phyloP scores from a whole-genome alignment of 2,888 invertebrate species.

The Drosophila flavopinicola region DNA sequence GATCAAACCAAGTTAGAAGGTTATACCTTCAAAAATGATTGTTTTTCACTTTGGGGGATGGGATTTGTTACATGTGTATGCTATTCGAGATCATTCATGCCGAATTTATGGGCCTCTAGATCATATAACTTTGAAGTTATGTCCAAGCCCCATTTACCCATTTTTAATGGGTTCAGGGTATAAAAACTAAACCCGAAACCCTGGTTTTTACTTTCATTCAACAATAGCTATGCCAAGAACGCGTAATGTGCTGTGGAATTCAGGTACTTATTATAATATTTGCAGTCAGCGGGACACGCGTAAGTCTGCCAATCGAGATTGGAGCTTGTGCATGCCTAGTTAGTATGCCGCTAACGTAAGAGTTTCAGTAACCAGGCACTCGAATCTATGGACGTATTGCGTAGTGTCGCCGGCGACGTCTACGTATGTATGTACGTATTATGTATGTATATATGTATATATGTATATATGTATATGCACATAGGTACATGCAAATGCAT shows the following conservation, averaged over 20 bases:
- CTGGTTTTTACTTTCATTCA: conserved; percentile 70
- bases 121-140: too few relatives aligned
- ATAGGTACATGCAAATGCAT: background rate
- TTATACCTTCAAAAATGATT: too few relatives aligned
- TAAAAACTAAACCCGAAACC: too few relatives aligned
- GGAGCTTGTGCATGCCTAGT: conserved; percentile 21
- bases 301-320: conserved; percentile 7
- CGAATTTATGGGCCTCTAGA: too few relatives aligned
- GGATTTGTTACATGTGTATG: too few relatives aligned
- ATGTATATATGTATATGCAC: background rate
- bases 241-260: conserved; percentile 35
- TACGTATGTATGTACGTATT: too few relatives aligned
- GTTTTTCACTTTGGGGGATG: too few relatives aligned
- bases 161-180: too few relatives aligned
- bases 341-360: conserved; percentile 50
- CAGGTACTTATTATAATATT: conserved; percentile 23
- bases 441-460: conserved; percentile 1
- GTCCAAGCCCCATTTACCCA: too few relatives aligned
- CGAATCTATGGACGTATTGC: conserved; percentile 59
- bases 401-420: conserved; percentile 50
- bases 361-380: conserved; percentile 42
- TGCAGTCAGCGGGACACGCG: conserved; percentile 32
- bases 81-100: too few relatives aligned
- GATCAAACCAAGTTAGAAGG: too few relatives aligned
- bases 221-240: conserved; percentile 41